Percentiles rank a stretch among this genome's conserved stretches.
These are phyloP conservation scores for Xestia c-nigrum DNA, from an alignment of 2,888 invertebrate species.

Conservation along the genomic window DNA sequence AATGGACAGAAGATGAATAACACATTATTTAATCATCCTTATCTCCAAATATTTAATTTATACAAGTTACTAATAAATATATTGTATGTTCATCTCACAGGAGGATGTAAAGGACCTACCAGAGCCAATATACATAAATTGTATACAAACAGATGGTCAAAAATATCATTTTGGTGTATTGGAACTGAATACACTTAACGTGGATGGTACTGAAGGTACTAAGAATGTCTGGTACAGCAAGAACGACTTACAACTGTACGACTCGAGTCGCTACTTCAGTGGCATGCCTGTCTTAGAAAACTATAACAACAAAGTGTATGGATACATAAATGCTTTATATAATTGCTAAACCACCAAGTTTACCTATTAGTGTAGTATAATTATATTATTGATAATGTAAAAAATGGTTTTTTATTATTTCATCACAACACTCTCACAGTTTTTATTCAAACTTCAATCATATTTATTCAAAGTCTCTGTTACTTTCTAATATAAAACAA, in stretches of 20 bases:
- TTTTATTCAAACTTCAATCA: slow-evolving; percentile 56
- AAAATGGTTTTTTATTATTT: slow-evolving; percentile 58
- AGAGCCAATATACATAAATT: slow-evolving; percentile 95
- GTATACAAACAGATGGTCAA: slow-evolving; percentile 95
- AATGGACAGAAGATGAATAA: slow-evolving; percentile 46
- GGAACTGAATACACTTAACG: slow-evolving; percentile 95
- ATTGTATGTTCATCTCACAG: slow-evolving; percentile 78
- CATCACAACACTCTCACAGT: slow-evolving; percentile 56
- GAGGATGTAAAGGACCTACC: slow-evolving; percentile 92
- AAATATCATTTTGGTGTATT: slow-evolving; percentile 95
- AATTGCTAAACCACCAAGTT: slow-evolving; percentile 88
- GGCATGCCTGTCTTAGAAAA: slow-evolving; percentile 93
- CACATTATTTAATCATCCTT: slow-evolving; percentile 49
- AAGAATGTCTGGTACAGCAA: slow-evolving; percentile 96
- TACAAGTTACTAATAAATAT: slow-evolving; percentile 54
- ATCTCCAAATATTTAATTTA: slow-evolving; percentile 50
- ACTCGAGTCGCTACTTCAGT: slow-evolving; percentile 91
- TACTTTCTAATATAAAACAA: slow-evolving; percentile 48
- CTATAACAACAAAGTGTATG: slow-evolving; percentile 95
- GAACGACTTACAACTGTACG: slow-evolving; percentile 92
- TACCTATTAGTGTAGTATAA: slow-evolving; percentile 70
- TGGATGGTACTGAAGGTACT: slow-evolving; percentile 89
- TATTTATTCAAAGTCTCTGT: slow-evolving; percentile 48
- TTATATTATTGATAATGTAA: slow-evolving; percentile 66
- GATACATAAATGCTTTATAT: slow-evolving; percentile 95